phyloP scores from a whole-genome alignment of 1,140 invertebrate species.

The Caenorhabditis brenneri region DNA sequence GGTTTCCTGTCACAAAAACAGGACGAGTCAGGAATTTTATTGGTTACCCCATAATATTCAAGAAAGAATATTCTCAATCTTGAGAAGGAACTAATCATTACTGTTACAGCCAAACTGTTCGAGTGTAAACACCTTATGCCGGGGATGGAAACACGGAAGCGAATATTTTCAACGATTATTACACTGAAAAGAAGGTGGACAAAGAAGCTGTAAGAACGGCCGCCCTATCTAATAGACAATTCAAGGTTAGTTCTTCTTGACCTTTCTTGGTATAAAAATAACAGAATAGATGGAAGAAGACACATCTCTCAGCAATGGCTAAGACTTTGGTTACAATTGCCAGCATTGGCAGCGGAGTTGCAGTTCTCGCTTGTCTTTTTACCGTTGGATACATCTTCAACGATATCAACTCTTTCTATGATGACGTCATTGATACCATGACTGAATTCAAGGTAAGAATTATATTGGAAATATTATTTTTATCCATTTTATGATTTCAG shows the following conservation, averaged over 20 bases:
- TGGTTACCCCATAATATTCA: too few relatives aligned
- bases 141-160: constrained; percentile 16
- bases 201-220: constrained; percentile 22
- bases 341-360: constrained; percentile 44
- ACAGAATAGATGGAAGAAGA: not conserved
- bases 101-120: not conserved
- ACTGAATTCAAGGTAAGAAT: constrained; percentile 57
- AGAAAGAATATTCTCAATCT: too few relatives aligned
- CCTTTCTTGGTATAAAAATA: constrained; percentile 9
- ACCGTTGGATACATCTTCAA: constrained; percentile 57
- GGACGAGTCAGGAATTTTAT: too few relatives aligned
- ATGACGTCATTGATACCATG: constrained; percentile 59
- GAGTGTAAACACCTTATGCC: not conserved
- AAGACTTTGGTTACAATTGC: constrained; percentile 56
- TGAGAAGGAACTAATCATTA: not conserved
- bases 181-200: not conserved
- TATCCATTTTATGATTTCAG: not conserved
- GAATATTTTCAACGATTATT: not conserved
- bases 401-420: constrained; percentile 60
- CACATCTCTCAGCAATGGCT: constrained; percentile 15
- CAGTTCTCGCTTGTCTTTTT: constrained; percentile 55
- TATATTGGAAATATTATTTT: not conserved
- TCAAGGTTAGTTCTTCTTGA: constrained; percentile 1
- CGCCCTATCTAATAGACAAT: not conserved
- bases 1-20: too few relatives aligned